Evolutionary conservation across 37 sponge, comb jelly and placozoan genomes (phyloP).

Genomic region (Petrosia ficiformis): DNA sequence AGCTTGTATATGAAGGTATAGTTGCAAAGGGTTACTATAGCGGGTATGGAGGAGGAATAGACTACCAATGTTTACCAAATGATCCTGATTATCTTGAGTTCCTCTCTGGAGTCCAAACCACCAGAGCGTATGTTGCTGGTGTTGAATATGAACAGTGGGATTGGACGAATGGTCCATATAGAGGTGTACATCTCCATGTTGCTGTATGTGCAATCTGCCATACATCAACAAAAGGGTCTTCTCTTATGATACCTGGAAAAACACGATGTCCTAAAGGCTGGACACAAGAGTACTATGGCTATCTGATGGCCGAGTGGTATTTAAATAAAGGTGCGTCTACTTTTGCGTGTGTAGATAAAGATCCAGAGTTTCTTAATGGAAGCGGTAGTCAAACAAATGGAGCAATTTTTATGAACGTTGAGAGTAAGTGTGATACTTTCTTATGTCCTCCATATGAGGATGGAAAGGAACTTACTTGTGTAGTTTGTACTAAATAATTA

Average conservation of each 20-base stretch:
- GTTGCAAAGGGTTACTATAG: constrained; percentile 4
- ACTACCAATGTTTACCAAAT: constrained; percentile 32
- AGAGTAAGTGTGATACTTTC: constrained; percentile 42
- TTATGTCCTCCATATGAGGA: constrained; percentile 55
- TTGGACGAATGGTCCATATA: constrained; percentile 9
- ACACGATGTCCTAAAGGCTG: constrained; percentile 24
- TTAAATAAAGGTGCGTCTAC: constrained; percentile 3
- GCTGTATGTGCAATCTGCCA: constrained; percentile 57
- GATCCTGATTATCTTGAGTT: constrained; percentile 17
- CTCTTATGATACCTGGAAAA: constrained; percentile 37
- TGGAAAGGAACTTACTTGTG: too few species aligned
- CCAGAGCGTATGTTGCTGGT: constrained; percentile 17
- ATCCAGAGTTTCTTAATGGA: constrained; percentile 34
- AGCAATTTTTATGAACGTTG: constrained; percentile 39
- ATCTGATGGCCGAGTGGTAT: constrained; percentile 28
- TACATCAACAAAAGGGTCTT: constrained; percentile 19
- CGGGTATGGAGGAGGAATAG: constrained; percentile 3
- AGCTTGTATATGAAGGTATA: constrained; percentile 7
- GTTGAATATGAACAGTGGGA: constrained; percentile 25
- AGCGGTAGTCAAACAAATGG: constrained; percentile 21
- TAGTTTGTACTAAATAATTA: constrained; percentile 45
- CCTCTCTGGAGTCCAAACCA: constrained; percentile 26
- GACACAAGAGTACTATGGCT: constrained; percentile 59
- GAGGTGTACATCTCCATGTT: constrained; percentile 6
- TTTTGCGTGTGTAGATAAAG: constrained; percentile 54